Conservation (phyloP, 2,113 vertebrate species). For the Orycteropus afer region DNA sequence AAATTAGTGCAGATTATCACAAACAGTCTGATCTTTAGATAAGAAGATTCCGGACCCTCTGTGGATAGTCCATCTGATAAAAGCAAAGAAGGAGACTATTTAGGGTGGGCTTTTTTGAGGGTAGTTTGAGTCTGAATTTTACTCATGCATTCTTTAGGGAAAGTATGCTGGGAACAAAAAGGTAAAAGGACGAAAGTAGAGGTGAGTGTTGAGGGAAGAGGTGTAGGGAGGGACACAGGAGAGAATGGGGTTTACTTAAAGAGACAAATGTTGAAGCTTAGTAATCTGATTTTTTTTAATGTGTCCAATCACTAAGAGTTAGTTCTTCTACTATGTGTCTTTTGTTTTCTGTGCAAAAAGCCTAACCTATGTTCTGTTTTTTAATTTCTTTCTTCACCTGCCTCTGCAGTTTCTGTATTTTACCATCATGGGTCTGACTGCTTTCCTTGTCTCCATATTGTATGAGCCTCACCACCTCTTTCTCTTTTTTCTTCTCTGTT, state of each 20-base stretch:
- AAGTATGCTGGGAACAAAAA: neutral
- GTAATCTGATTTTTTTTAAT: neutral
- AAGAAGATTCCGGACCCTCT: slow-evolving; percentile 48
- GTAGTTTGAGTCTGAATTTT: neutral
- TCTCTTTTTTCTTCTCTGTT: neutral
- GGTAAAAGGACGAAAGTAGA: neutral
- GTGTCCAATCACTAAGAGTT: neutral
- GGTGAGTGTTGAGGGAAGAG: neutral
- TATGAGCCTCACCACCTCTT: neutral
- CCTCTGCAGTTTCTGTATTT: neutral
- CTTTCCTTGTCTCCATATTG: neutral
- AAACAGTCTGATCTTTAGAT: slow-evolving; percentile 63
- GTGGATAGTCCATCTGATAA: slow-evolving; percentile 51
- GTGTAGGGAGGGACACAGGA: neutral
- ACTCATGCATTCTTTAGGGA: neutral
- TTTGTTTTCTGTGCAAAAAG: neutral
- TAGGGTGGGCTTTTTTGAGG: neutral
- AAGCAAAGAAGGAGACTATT: slow-evolving; percentile 45
- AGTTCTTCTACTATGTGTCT: neutral
- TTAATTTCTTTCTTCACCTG: slow-evolving; percentile 42
- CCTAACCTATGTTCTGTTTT: neutral
- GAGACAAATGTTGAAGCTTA: slow-evolving; percentile 9
- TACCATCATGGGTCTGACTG: neutral
- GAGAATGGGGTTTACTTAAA: neutral
- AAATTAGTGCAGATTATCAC: slow-evolving; percentile 70